Base-by-base conservation (phyloP, 2,888 invertebrate genomes). In the Glyphotaelius pellucidus region DNA sequence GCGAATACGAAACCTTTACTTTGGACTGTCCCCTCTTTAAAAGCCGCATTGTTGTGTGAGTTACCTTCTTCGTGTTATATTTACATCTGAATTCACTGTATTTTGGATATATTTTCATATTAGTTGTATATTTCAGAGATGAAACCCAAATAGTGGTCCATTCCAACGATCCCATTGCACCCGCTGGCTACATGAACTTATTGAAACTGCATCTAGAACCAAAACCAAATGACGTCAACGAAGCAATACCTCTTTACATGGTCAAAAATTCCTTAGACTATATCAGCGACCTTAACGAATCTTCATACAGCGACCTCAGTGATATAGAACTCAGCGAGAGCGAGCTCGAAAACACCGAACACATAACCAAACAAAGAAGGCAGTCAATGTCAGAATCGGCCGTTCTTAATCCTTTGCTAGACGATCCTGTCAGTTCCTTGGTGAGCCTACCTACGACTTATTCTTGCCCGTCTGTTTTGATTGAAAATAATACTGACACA, bases 1-100 rank as follows among this genome's bases (percentile, higher is more conserved):
- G 99, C 90, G 99, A 99, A 95, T 99, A 99, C 95, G 99, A 99
- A 96, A 99, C 99, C 52, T 98, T 99, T 95, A 99, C 99, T 12
- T 96, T 99, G 93, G 99, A 99, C 96, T 99, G 99, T 95, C 99
- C 99, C 11, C 96, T 99, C 93, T 99, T 99, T 96, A 98, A 97
- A 95, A 98, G 98, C 95, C 97, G 97, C 94, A 97, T 99, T 95
- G 97, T 98, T 94, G 97, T 99, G 99, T 99, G 96, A 98, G 98
- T 97, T 94, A n/a, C 47, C 94, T 32, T 25, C 25, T n/a, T 67
- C 2, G 7, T 67, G 67, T 67, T 32, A 25, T 25, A 12, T 80
- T 31, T 35, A 67, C 52, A 67, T 47, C 52, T 80, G 52, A 35
- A 89, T 84, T 38, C 9, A 25, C 84, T 35, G 14, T 67, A 67